Base-by-base conservation (phyloP, 1,140 invertebrate genomes). In the Linepithema humile region DNA sequence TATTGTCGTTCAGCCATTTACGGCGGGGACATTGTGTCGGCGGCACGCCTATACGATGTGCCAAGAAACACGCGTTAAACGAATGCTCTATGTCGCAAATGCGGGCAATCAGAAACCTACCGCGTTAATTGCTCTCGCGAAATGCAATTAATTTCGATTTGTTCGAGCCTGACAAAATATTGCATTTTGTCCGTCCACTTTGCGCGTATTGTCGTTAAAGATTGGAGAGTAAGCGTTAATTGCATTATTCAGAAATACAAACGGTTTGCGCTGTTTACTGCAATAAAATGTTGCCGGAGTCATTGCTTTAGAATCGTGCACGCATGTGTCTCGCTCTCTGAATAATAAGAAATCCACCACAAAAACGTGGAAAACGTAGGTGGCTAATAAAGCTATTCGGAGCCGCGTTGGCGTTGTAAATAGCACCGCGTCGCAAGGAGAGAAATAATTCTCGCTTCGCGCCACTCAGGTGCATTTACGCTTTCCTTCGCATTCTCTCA, bases 401-500 rank as follows among this genome's bases (percentile, higher is more conserved):
- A 15, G 17, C 43, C 50, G 45, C 48, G 50, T 50, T n/a, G 26
- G 72, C n/a, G 59, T 48, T 23, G 67, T 75, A 85, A 70, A 48
- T 70, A 67, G 32, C 57, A 48, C 53, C 26, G 35, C 77, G 45
- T 55, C 32, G 32, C 50, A 62, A 88, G 82, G 43, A 88, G 88
- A 87, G 82, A 67, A 77, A 89, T 80, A 87, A 89, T 89, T 38
- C 55, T 73, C 72, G 70, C 57, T 65, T 87, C 84, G 74, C 57
- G n/a, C 48, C 69, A 89, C 87, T 88, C 87, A 65, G 85, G 70
- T 43, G 65, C 84, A 80, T 87, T n/a, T 89, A 87, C 83, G 82
- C 29, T 83, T 87, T 87, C 77, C 75, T 87, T 89, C 72, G 55
- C 55, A 38, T 60, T 80, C 50, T 59, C 40, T 50, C 45, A 59